Evolutionary conservation across 2,888 invertebrate species (phyloP), one percentile per base, ranked within the genome.

Genomic region (Aleiodes testaceus): DNA sequence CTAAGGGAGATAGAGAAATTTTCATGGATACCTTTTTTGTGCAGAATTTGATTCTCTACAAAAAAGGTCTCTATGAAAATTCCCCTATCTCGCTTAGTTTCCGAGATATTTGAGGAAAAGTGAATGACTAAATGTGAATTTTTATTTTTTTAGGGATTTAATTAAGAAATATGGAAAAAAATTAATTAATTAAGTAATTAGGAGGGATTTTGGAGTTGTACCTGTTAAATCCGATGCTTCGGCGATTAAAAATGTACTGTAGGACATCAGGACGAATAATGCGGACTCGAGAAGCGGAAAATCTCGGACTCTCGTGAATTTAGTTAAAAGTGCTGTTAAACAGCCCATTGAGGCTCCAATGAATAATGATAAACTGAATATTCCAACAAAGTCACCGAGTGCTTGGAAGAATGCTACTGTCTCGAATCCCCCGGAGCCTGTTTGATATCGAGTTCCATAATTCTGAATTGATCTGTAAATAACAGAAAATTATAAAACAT

Each of bases 221-320:
- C 97, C 98, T 80, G 98, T 98, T n/a, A 99, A 90, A 87, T 97
- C 96, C 63, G 95, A 93, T 59, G 97, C 97, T 90, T 99, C 99
- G 0, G 98, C 98, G 77, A 98, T 95, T 73, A 99, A 92, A 89
- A 99, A 99, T 52, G 98, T 97, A 80, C 96, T 95, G 87, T 99
- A 99, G 0, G 98, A 98, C 97, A 98, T 98, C 68, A 99, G 92
- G 66, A 99, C 96, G 89, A 99, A 99, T 50, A 99, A 91, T 0
- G 98, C 96, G 0, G 97, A 97, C 88, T 99, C 99, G 81, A 99
- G 89, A 50, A 98, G 89, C 0, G 99, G 98, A 89, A 97, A 97
- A 83, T 99, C 98, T 74, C 95, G 91, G 16, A 98, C 94, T 82
- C 96, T 92, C 9, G 98, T 98, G 88, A 96, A 98, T 89, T 98